Evolutionary conservation across 2,888 invertebrate species (phyloP).

Genomic region (Macrosoma leucophasiata): DNA sequence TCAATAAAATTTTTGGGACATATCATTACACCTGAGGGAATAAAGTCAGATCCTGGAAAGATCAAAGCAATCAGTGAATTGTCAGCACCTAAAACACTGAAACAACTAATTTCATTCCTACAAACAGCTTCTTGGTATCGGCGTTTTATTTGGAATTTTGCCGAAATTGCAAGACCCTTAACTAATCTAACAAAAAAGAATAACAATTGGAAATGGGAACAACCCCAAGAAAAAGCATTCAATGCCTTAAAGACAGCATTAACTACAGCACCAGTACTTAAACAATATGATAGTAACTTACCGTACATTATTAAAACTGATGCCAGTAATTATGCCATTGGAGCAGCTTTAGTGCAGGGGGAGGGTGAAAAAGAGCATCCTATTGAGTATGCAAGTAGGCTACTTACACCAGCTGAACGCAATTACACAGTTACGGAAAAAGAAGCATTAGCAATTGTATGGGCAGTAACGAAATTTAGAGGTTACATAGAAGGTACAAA

Average conservation of each 20-base stretch:
- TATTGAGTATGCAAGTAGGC: constrained; percentile 26
- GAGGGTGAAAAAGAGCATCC: constrained; percentile 28
- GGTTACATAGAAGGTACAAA: constrained; percentile 39
- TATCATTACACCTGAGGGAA: constrained; percentile 20
- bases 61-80: constrained; percentile 19
- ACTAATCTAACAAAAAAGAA: constrained; percentile 22
- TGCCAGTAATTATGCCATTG: constrained; percentile 31
- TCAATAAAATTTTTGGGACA: constrained; percentile 23
- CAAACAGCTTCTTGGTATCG: constrained; percentile 34
- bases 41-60: constrained; percentile 24
- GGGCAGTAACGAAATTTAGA: constrained; percentile 25
- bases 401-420: constrained; percentile 30
- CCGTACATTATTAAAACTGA: constrained; percentile 29
- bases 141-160: constrained; percentile 29
- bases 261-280: constrained; percentile 22
- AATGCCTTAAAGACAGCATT: constrained; percentile 22
- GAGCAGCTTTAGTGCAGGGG: constrained; percentile 30
- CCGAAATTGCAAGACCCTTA: constrained; percentile 24
- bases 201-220: constrained; percentile 26
- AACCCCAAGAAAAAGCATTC: constrained; percentile 24
- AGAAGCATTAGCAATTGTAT: constrained; percentile 34
- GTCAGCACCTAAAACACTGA: constrained; percentile 23
- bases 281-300: constrained; percentile 16
- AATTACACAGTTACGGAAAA: constrained; percentile 49
- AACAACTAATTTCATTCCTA: constrained; percentile 30